These are phyloP conservation scores for Pangasius krempfi DNA, from an alignment of 2,797 vertebrate genomes.

Conservation along the genomic window DNA sequence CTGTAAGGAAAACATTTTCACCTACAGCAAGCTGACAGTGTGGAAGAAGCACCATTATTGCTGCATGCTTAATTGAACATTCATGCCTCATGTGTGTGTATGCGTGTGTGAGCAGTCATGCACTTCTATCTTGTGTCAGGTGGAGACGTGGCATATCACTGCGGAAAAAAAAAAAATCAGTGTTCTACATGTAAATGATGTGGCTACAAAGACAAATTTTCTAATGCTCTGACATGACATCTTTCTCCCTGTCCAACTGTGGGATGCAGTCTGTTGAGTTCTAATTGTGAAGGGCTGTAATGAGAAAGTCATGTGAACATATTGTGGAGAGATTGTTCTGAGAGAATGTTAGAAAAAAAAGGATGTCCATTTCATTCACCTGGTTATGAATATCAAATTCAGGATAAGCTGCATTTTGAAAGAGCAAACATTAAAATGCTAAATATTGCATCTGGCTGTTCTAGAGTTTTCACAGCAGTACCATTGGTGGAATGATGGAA, in stretches of 20 bases:
- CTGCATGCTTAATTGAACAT: conserved; percentile 97
- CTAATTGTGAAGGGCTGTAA: conserved; percentile 34
- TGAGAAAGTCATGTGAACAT: conserved; percentile 51
- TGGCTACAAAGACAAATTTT: conserved; percentile 94
- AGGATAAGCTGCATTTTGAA: neutral
- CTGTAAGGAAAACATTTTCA: conserved; percentile 88
- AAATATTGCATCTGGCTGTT: neutral
- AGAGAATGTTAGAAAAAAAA: conserved; percentile 5
- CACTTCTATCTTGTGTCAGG: conserved; percentile 89
- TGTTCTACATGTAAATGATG: conserved; percentile 95
- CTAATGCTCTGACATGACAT: conserved; percentile 92
- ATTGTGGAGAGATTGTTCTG: conserved; percentile 31
- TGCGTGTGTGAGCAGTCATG: conserved; percentile 64
- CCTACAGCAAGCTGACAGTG: conserved; percentile 90
- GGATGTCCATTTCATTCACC: conserved; percentile 16
- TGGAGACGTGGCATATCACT: conserved; percentile 87
- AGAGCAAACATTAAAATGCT: conserved; percentile 16
- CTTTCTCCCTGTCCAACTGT: conserved; percentile 78
- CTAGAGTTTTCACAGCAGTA: conserved; percentile 10
- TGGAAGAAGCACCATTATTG: conserved; percentile 92
- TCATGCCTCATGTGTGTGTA: conserved; percentile 67
- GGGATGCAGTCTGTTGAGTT: conserved; percentile 29
- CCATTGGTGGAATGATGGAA: neutral
- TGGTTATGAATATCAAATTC: conserved; percentile 41
- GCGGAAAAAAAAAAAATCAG: conserved; percentile 78